Percentiles rank a stretch among this genome's conserved stretches.
These are phyloP conservation scores for Athrips mouffetella DNA, from an alignment of 2,888 invertebrate genomes.

Conservation along the genomic window DNA sequence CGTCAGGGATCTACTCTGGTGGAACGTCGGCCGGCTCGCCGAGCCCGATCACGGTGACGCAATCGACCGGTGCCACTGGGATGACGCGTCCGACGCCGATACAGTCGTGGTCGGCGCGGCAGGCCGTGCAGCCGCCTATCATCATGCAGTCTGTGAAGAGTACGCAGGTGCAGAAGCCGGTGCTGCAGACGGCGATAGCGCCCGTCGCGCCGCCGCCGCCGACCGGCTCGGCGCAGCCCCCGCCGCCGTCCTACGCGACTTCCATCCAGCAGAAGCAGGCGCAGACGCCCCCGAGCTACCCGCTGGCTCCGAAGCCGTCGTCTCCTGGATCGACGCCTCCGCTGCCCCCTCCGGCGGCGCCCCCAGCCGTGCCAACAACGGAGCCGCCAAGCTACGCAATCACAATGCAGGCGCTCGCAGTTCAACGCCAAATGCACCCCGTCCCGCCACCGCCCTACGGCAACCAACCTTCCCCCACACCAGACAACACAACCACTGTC, in stretches of 20 bases:
- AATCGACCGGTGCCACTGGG: constrained; percentile 79
- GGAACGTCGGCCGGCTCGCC: constrained; percentile 90
- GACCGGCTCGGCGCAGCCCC: constrained; percentile 77
- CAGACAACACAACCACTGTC: constrained; percentile 56
- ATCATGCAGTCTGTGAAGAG: constrained; percentile 98
- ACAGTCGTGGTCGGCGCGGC: constrained; percentile 90
- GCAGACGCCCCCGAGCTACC: constrained; percentile 69
- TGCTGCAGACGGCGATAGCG: constrained; percentile 96
- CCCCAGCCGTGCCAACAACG: constrained; percentile 84
- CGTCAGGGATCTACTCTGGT: constrained; percentile 91
- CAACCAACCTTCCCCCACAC: constrained; percentile 38
- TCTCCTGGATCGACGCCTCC: constrained; percentile 74
- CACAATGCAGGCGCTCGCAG: constrained; percentile 90
- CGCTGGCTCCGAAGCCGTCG: constrained; percentile 72
- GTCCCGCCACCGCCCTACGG: constrained; percentile 85
- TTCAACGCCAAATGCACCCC: constrained; percentile 82
- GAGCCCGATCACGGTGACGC: constrained; percentile 87
- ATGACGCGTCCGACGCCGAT: constrained; percentile 89
- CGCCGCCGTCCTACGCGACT: constrained; percentile 90
- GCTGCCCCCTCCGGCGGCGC: constrained; percentile 54
- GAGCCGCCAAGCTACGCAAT: constrained; percentile 96
- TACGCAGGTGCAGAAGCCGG: constrained; percentile 96
- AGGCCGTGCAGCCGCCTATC: constrained; percentile 94
- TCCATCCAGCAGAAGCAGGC: constrained; percentile 87
- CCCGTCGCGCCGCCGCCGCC: constrained; percentile 85